Evolutionary conservation across 2,888 invertebrate species (phyloP), one percentile per base, ranked within the genome.

Genomic region (Sialis lutaria): DNA sequence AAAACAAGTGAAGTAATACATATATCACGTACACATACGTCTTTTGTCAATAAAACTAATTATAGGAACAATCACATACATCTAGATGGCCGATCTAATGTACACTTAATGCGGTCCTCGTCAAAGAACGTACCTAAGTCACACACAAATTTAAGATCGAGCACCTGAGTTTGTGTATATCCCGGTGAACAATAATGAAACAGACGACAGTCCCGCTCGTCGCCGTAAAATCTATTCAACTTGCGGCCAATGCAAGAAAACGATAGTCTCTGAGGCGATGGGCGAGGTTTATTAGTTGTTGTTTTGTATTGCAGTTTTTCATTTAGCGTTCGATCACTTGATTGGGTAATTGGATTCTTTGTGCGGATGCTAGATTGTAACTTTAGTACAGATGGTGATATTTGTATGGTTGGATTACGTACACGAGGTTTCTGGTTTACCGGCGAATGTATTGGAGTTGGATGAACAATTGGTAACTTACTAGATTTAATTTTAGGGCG

Each of bases 141-240:
- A 59, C 75, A 76, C 10, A 72, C 72, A 54, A 74, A 76, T 54
- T 72, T 69, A 60, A 75, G 70, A 56, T 75, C 73, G 35, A 75
- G 60, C 50, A 74, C 64, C 57, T 75, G 74, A 50, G 66, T 64
- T 48, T 64, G 58, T 30, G 67, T 68, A 54, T 72, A 74, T 8
- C 75, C 75, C n/a, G 68, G 68, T 4, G 74, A 73, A 57, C 75
- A 76, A 52, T 74, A 74, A 56, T 76, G 75, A 55, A 76, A 75
- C 52, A 75, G 58, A 50, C 73, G 64, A 53, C 74, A 75, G 57
- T 75, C 73, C 49, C 70, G 64, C 42, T 65, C 65, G 56, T 75
- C 75, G 2, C 72, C 69, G 55, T 75, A 74, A 57, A 74, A 75
- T 49, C 65, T 65, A 53, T 74, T 68, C 55, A 73, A 61, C 49